Evolutionary conservation across 2,113 vertebrate genomes (phyloP), one percentile per base, ranked within the genome.

Genomic region (Uria lomvia): DNA sequence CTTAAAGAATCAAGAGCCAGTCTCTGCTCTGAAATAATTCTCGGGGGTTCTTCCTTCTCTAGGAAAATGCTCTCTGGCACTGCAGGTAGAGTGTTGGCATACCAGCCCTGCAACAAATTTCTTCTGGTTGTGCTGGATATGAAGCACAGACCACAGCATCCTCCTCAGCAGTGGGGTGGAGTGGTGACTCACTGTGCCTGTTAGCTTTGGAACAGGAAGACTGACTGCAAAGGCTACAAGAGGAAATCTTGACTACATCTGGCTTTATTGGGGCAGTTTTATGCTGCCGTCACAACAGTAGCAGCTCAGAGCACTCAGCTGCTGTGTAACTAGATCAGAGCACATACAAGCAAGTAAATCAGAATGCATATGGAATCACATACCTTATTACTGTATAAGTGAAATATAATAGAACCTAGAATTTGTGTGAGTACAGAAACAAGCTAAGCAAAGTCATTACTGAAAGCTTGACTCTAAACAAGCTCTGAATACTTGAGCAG

Each of bases 81-180:
- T 78, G 77, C 77, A 94, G 90, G 77, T 91, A 74, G 45, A 32
- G 56, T 0, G 3, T 32, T 72, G 53, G 67, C 53, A 4, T 63
- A 67, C 70, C 73, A 83, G 52, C 27, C 40, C 74, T 72, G 86
- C 19, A 50, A 53, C 50, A 87, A 43, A 82, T 79, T 90, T 76
- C 63, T 94, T 74, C 55, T 11, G n/a, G 65, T 59, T 45, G n/a
- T 70, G 77, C 84, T 11, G 50, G 91, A 85, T 94, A 1, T 66
- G 87, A 92, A 86, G 84, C 84, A 76, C 66, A 76, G n/a, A 70
- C 94, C 96, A 87, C 95, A 76, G 70, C 89, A 92, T 89, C 91
- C 49, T 84, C 60, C 65, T 75, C 60, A 65, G 72, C 68, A 32
- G 60, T 45, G 66, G 60, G 76, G 49, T 68, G 47, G 70, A 22